These are phyloP conservation scores for Sebastes reedi DNA, from an alignment of 2,797 vertebrate genomes.

Conservation along the genomic window DNA sequence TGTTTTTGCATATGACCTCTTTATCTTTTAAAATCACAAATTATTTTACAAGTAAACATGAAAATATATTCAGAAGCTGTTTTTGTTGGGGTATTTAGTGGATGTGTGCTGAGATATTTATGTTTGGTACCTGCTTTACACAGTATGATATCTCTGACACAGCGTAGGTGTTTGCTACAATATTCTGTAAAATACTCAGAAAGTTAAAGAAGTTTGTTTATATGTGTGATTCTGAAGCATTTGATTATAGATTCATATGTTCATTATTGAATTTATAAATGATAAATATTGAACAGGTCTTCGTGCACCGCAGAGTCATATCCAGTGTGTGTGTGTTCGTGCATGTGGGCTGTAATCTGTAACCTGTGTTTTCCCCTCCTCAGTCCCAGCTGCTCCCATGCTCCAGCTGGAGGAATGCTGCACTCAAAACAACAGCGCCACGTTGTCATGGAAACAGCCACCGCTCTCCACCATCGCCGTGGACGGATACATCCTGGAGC, in stretches of 20 bases:
- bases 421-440: constrained; percentile 97
- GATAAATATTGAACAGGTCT: constrained; percentile 22
- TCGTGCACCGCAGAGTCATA: not conserved
- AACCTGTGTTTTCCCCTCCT: constrained; percentile 60
- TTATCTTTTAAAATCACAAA: not conserved
- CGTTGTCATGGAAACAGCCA: constrained; percentile 98
- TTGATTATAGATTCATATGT: constrained; percentile 16
- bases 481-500: constrained; percentile 98
- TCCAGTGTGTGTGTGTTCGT: not conserved
- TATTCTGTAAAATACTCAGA: not conserved
- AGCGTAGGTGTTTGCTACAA: not conserved
- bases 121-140: not conserved
- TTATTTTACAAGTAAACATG: not conserved
- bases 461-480: constrained; percentile 93
- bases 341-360: constrained; percentile 53
- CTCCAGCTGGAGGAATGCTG: constrained; percentile 98
- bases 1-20: not conserved
- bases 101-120: not conserved
- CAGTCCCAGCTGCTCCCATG: constrained; percentile 95
- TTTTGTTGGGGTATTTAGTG: not conserved
- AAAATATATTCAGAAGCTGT: not conserved
- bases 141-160: not conserved
- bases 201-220: constrained; percentile 1
- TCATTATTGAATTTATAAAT: not conserved
- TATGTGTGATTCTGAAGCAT: not conserved